Conservation (phyloP, 2,888 invertebrate genomes). For the Dicycla oo region DNA sequence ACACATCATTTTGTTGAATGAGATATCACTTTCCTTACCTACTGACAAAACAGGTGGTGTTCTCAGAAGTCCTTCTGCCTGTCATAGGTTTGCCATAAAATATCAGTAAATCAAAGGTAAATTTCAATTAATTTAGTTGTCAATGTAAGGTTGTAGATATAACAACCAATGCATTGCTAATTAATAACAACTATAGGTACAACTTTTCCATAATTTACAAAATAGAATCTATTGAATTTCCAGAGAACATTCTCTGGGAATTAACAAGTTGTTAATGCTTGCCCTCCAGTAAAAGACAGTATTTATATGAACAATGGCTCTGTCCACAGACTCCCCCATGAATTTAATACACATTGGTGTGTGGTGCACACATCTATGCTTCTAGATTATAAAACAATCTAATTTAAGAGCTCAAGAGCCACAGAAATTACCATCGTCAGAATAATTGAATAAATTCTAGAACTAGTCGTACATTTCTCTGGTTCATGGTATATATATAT, state of each 20-base stretch:
- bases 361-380: slow-evolving; percentile 78
- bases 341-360: slow-evolving; percentile 77
- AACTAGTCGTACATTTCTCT: slow-evolving; percentile 18
- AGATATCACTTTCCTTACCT: not conserved
- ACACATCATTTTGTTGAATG: not conserved
- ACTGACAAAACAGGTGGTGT: not conserved
- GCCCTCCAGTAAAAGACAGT: not conserved
- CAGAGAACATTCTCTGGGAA: not conserved
- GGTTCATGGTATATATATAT: slow-evolving; percentile 29
- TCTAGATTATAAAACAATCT: slow-evolving; percentile 44
- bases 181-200: not conserved
- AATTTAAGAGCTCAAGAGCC: slow-evolving; percentile 11
- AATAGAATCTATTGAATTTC: not conserved
- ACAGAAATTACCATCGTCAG: not conserved
- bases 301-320: slow-evolving; percentile 53
- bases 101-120: not conserved
- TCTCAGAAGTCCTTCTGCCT: not conserved
- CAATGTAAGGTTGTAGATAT: not conserved
- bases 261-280: not conserved
- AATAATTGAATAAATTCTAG: not conserved
- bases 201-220: not conserved
- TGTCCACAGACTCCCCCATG: slow-evolving; percentile 70
- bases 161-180: not conserved
- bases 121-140: not conserved
- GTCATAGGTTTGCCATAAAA: not conserved